Conservation (phyloP, 1,140 invertebrate genomes). For the Oreohelix idahoensis region DNA sequence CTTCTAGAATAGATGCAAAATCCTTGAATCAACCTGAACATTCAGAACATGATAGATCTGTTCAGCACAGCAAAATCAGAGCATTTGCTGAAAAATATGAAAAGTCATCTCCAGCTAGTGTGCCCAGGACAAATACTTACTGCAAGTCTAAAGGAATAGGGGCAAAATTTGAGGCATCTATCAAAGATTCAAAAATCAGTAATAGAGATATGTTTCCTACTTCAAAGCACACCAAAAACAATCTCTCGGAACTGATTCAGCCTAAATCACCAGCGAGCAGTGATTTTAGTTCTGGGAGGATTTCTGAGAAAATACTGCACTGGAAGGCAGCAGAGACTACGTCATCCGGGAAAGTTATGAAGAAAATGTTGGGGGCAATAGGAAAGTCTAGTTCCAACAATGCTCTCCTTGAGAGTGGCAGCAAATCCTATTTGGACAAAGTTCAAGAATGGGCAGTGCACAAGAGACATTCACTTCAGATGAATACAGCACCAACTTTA, state of each 20-base stretch:
- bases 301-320: not conserved
- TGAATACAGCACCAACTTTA: not conserved
- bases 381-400: conserved; percentile 2
- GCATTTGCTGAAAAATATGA: not conserved
- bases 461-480: conserved; percentile 20
- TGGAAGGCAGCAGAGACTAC: not conserved
- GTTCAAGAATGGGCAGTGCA: not conserved
- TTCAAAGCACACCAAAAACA: not conserved
- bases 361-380: conserved; percentile 13
- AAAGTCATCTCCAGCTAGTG: not conserved
- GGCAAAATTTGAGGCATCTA: not conserved
- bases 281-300: not conserved
- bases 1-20: not conserved
- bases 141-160: not conserved
- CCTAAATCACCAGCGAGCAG: not conserved
- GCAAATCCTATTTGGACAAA: not conserved
- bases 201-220: not conserved
- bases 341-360: not conserved
- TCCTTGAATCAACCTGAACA: not conserved
- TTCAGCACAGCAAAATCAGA: not conserved
- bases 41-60: not conserved
- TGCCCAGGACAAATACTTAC: not conserved
- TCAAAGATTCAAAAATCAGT: not conserved
- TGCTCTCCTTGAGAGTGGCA: not conserved
- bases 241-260: not conserved